Evolutionary conservation across 53 echinoderm and acorn worm species (phyloP).

Genomic region (Mesocentrotus franciscanus): DNA sequence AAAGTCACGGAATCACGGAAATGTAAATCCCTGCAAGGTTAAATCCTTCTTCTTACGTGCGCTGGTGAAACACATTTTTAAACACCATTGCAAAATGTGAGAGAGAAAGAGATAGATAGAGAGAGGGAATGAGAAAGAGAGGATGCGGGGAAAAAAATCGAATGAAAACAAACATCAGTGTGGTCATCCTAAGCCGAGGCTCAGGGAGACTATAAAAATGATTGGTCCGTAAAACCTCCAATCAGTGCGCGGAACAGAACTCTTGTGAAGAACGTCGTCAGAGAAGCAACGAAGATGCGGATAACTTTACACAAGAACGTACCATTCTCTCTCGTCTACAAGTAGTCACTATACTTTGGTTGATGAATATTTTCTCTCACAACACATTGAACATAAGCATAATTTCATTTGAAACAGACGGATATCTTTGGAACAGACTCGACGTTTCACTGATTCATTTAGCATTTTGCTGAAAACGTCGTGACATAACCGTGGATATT

Average conservation of each 20-base stretch:
- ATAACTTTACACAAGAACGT: neutral
- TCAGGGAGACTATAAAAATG: constrained; percentile 5
- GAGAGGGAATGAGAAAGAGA: neutral
- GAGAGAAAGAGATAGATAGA: neutral
- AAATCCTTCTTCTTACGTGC: neutral
- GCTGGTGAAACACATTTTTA: neutral
- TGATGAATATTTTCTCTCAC: neutral
- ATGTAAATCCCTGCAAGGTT: too few species aligned
- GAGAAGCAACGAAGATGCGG: neutral
- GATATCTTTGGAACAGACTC: too few species aligned
- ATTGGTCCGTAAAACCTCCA: neutral
- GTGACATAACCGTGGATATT: neutral
- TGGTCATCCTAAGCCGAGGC: neutral
- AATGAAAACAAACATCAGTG: neutral
- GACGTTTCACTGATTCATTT: neutral
- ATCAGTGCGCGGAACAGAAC: neutral
- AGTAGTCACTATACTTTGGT: too few species aligned
- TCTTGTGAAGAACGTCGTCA: neutral
- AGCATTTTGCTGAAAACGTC: neutral
- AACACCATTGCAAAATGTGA: neutral
- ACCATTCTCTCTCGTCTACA: too few species aligned
- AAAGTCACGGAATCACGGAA: too few species aligned
- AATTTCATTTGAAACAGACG: neutral
- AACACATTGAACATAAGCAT: neutral
- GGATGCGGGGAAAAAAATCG: neutral